phyloP scores from a whole-genome alignment of 2,888 invertebrate species.

The Temnothorax ravouxi region DNA sequence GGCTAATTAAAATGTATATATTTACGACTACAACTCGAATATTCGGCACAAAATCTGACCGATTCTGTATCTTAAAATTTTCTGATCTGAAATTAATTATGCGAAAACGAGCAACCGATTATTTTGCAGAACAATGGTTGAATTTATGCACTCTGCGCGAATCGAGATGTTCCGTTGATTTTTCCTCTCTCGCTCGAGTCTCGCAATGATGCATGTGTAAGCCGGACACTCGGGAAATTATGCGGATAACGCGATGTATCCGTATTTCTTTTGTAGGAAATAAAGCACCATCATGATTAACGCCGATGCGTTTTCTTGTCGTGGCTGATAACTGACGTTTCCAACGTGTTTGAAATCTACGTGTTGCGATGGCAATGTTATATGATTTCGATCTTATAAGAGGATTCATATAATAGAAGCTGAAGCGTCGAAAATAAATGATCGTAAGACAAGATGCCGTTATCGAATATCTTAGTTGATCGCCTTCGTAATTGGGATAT shows the following conservation, averaged over 20 bases:
- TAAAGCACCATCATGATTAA: constrained; percentile 42
- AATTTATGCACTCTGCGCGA: constrained; percentile 6
- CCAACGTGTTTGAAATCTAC: constrained; percentile 11
- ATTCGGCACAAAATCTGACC: background rate
- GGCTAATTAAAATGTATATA: background rate
- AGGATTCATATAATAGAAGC: background rate
- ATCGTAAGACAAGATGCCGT: constrained; percentile 32
- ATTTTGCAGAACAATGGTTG: constrained; percentile 25
- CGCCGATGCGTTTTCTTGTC: constrained; percentile 31
- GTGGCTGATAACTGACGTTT: constrained; percentile 4
- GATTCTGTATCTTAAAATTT: background rate
- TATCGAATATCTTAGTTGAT: constrained; percentile 48
- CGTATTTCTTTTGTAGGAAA: constrained; percentile 55
- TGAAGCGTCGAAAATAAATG: constrained; percentile 23
- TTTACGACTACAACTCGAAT: background rate
- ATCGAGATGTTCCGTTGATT: constrained; percentile 34
- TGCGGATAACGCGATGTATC: constrained; percentile 72
- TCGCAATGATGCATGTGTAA: constrained; percentile 18
- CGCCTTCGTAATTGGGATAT: constrained; percentile 39
- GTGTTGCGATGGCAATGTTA: constrained; percentile 10
- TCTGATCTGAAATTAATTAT: background rate
- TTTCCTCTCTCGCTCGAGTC: constrained; percentile 19
- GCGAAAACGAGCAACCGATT: background rate
- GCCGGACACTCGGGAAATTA: constrained; percentile 65
- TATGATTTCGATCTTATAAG: constrained; percentile 19